Conservation (phyloP, 2,888 invertebrate species). For the Hyles lineata region DNA sequence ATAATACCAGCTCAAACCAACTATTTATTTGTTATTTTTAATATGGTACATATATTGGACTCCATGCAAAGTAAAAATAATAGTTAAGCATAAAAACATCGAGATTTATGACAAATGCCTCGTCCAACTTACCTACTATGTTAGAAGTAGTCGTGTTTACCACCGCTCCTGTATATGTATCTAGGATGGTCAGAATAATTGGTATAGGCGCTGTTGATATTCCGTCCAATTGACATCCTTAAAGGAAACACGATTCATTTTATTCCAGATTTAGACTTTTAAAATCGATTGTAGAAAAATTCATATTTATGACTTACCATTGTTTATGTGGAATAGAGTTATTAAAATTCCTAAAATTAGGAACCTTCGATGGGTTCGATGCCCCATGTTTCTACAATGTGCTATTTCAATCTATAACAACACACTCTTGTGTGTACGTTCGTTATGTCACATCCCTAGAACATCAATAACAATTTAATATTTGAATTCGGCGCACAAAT, state of each 20-base stretch:
- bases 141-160: conserved; percentile 51
- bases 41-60: no score
- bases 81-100: background rate
- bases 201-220: conserved; percentile 50
- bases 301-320: conserved; percentile 48
- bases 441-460: conserved; percentile 46
- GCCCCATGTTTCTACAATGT: conserved; percentile 40
- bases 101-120: conserved; percentile 2
- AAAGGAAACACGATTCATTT: background rate
- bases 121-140: conserved; percentile 56
- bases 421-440: conserved; percentile 29
- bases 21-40: no score
- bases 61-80: no score
- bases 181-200: conserved; percentile 46
- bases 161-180: conserved; percentile 57
- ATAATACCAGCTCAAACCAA: no score
- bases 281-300: background rate
- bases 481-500: background rate
- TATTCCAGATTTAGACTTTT: background rate
- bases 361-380: conserved; percentile 36
- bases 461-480: conserved; percentile 26
- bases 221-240: conserved; percentile 67
- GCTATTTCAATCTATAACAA: background rate
- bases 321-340: conserved; percentile 39
- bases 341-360: conserved; percentile 41